Evolutionary conservation across 2,888 invertebrate species (phyloP).

Genomic region (Amitus sp.): DNA sequence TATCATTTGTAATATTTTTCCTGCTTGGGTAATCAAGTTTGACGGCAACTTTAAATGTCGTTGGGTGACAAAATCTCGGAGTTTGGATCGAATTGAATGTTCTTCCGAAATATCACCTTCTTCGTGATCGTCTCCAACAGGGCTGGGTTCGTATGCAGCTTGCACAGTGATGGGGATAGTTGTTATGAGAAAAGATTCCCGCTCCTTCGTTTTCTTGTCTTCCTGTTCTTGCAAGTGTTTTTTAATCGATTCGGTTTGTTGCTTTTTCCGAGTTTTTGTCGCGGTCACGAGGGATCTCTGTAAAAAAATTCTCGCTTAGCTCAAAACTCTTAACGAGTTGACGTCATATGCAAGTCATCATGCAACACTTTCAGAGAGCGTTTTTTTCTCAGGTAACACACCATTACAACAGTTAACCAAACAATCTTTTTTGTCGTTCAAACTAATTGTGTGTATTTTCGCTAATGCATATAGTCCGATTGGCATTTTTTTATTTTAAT

Average conservation of each 20-base stretch:
- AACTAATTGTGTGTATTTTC: too few species aligned
- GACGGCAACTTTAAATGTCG: too few species aligned
- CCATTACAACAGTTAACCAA: not conserved
- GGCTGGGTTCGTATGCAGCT: constrained; percentile 95
- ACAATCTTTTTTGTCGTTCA: not conserved
- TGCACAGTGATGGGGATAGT: constrained; percentile 95
- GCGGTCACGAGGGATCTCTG: constrained; percentile 96
- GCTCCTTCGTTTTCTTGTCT: constrained; percentile 92
- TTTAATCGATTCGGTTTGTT: constrained; percentile 97
- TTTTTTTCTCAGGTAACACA: not conserved
- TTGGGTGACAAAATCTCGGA: too few species aligned
- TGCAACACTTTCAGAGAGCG: not conserved
- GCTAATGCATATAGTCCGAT: too few species aligned
- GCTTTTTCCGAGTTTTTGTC: constrained; percentile 97
- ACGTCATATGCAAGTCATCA: not conserved
- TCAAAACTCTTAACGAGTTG: not conserved
- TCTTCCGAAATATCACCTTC: constrained; percentile 79
- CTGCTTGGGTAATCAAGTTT: too few species aligned
- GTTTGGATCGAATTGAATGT: too few species aligned
- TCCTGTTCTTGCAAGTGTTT: constrained; percentile 95
- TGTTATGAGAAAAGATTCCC: constrained; percentile 95
- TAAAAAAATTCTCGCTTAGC: constrained; percentile 31
- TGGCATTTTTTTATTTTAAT: too few species aligned
- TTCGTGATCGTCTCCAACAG: constrained; percentile 84
- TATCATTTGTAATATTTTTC: too few species aligned